These are phyloP conservation scores for Perca schrenkii DNA, from an alignment of 2,113 vertebrate species.

Conservation along the genomic window DNA sequence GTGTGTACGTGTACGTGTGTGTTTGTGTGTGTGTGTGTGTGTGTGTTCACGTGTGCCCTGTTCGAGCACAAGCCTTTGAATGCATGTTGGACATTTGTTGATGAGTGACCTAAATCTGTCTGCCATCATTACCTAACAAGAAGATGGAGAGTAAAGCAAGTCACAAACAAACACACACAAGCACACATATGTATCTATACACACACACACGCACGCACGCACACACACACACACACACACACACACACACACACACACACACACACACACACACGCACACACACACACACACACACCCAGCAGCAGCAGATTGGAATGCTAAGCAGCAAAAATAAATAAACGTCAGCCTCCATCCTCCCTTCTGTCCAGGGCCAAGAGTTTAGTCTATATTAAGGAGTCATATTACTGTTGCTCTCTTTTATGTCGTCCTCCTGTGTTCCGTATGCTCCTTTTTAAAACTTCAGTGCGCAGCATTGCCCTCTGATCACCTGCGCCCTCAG, in stretches of 20 bases:
- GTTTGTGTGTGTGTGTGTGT: neutral
- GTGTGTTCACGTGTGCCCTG: neutral
- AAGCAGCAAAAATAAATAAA: constrained; percentile 24
- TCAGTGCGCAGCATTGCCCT: constrained; percentile 33
- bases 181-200: constrained; percentile 21
- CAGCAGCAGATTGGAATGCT: constrained; percentile 50
- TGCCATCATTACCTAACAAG: constrained; percentile 77
- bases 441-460: constrained; percentile 53
- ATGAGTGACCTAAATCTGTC: constrained; percentile 83
- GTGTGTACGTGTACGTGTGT: neutral
- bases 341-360: constrained; percentile 42
- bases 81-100: constrained; percentile 75
- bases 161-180: constrained; percentile 40
- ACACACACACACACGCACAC: constrained; percentile 9
- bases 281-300: neutral
- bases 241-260: constrained; percentile 7
- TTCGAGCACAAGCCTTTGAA: constrained; percentile 55
- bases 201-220: neutral
- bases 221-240: neutral
- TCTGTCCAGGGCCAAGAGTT: constrained; percentile 60
- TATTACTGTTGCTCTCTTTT: constrained; percentile 58
- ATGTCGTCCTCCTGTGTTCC: constrained; percentile 39
- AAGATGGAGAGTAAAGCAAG: constrained; percentile 68
- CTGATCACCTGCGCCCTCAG: constrained; percentile 58
- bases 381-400: constrained; percentile 65